Evolutionary conservation across 2,888 invertebrate genomes (phyloP).

Genomic region (Chaetoderma sp.): DNA sequence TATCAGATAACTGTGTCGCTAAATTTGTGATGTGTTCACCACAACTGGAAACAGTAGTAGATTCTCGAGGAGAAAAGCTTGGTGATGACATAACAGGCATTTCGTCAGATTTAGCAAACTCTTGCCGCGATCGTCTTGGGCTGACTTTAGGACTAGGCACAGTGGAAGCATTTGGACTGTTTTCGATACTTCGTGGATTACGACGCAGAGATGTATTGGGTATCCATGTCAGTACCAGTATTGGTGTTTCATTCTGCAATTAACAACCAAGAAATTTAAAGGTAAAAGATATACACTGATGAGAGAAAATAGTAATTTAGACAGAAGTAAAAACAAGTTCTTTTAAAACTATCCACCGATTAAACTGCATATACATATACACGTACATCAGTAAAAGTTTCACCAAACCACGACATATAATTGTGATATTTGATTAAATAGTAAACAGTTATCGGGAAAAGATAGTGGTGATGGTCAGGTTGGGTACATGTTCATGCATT

Average conservation of each 20-base stretch:
- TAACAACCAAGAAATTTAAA: too few relatives aligned
- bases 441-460: too few relatives aligned
- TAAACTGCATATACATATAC: too few relatives aligned
- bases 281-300: too few relatives aligned
- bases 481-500: too few relatives aligned
- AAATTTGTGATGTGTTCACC: conserved; percentile 23
- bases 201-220: conserved; percentile 90
- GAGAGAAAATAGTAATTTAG: too few relatives aligned
- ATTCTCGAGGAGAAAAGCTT: conserved; percentile 44
- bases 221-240: conserved; percentile 92
- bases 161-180: conserved; percentile 60
- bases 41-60: conserved; percentile 36
- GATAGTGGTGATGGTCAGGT: too few relatives aligned
- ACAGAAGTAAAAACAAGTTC: too few relatives aligned
- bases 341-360: too few relatives aligned
- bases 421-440: too few relatives aligned
- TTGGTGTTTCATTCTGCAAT: conserved; percentile 73
- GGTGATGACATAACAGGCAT: conserved; percentile 45
- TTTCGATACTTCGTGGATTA: conserved; percentile 76
- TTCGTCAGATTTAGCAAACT: conserved; percentile 51
- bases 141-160: conserved; percentile 55
- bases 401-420: too few relatives aligned
- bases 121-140: conserved; percentile 55
- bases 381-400: too few relatives aligned
- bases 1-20: neutral